These are phyloP conservation scores for Adelphocoris suturalis DNA, from an alignment of 2,888 invertebrate genomes.

Conservation along the genomic window DNA sequence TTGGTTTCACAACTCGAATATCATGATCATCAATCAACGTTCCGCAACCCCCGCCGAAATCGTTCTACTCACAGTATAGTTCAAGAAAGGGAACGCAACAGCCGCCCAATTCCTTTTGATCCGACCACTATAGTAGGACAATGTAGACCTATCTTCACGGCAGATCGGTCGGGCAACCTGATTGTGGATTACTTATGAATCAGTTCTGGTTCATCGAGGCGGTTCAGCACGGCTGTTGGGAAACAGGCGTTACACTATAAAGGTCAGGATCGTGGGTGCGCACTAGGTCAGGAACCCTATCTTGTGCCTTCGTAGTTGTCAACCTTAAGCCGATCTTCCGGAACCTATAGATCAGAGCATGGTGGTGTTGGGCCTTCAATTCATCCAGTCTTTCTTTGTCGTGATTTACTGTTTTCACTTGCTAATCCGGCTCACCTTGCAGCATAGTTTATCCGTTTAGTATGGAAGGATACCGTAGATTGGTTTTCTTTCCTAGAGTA, in stretches of 20 bases:
- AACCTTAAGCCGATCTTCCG: conserved; percentile 43
- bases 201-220: conserved; percentile 27
- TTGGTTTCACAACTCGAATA: too few relatives aligned
- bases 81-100: neutral
- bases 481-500: too few relatives aligned
- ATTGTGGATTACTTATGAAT: conserved; percentile 30
- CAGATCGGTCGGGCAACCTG: conserved; percentile 14
- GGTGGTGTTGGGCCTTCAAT: conserved; percentile 3
- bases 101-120: neutral
- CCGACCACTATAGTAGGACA: neutral
- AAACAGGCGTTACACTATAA: neutral
- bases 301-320: conserved; percentile 17
- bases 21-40: too few relatives aligned
- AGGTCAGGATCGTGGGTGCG: conserved; percentile 39
- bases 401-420: conserved; percentile 31
- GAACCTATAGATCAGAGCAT: conserved; percentile 41
- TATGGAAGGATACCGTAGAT: neutral
- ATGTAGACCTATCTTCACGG: neutral
- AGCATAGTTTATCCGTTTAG: neutral
- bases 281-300: conserved; percentile 36
- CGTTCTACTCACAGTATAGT: too few relatives aligned
- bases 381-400: neutral
- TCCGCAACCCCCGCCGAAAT: too few relatives aligned
- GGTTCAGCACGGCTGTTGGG: conserved; percentile 6
- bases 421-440: conserved; percentile 26